phyloP scores from a whole-genome alignment of 2,888 invertebrate species.

The Cantharis rufa region DNA sequence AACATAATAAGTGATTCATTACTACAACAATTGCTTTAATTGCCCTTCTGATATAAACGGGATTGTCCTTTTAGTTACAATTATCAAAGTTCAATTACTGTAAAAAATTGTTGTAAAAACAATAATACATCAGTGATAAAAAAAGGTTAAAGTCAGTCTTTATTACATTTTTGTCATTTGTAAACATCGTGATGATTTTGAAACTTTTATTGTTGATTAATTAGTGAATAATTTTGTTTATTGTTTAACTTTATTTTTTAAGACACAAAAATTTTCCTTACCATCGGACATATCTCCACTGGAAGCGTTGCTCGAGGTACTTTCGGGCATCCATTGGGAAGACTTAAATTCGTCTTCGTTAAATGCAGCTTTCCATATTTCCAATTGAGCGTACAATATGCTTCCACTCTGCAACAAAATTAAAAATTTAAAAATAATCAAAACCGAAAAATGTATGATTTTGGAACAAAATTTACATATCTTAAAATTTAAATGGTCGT shows the following conservation, averaged over 20 bases:
- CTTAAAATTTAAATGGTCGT: neutral
- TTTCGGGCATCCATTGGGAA: conserved; percentile 57
- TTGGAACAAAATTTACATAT: conserved; percentile 10
- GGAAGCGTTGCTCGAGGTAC: conserved; percentile 55
- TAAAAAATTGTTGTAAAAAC: conserved; percentile 8
- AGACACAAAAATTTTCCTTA: conserved; percentile 48
- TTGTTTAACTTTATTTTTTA: neutral
- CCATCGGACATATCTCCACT: conserved; percentile 75
- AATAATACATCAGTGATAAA: conserved; percentile 13
- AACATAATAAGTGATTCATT: neutral
- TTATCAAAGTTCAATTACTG: neutral
- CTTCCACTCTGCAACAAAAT: conserved; percentile 72
- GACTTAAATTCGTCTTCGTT: conserved; percentile 58
- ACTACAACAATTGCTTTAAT: neutral
- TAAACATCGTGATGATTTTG: conserved; percentile 23
- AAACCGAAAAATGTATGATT: neutral
- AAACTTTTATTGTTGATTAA: neutral
- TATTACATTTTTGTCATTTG: conserved; percentile 15
- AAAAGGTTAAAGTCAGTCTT: conserved; percentile 19
- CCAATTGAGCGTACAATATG: conserved; percentile 83
- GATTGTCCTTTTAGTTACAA: neutral
- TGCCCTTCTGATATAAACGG: neutral
- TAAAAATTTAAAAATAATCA: neutral
- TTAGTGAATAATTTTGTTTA: neutral
- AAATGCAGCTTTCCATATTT: conserved; percentile 87